Percentiles rank a stretch among this genome's conserved stretches.
These are phyloP conservation scores for Cordilura impudica DNA, from an alignment of 2,888 invertebrate species.

Conservation along the genomic window DNA sequence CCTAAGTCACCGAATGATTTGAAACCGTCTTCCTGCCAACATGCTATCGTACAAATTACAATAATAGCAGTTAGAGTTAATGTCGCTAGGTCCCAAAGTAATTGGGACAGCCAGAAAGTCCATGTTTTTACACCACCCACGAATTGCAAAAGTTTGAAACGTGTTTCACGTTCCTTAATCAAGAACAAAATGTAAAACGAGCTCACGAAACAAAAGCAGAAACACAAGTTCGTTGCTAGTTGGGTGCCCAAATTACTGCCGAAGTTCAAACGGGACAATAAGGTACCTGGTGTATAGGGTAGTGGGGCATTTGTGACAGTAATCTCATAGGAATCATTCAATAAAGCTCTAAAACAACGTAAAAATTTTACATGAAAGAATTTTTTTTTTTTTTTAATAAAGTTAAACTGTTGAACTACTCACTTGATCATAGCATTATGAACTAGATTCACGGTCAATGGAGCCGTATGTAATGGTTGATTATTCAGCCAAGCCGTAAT, in stretches of 20 bases:
- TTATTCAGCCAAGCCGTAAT: conserved; percentile 88
- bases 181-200: conserved; percentile 82
- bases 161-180: conserved; percentile 83
- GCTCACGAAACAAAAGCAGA: conserved; percentile 87
- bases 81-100: conserved; percentile 80
- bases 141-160: conserved; percentile 87
- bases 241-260: conserved; percentile 80
- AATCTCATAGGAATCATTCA: conserved; percentile 68
- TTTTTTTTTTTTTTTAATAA: too few relatives aligned
- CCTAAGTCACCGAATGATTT: conserved; percentile 68
- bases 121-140: conserved; percentile 85
- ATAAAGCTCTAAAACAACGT: conserved; percentile 60
- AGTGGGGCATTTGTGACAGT: conserved; percentile 83
- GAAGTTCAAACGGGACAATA: conserved; percentile 76
- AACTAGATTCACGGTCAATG: conserved; percentile 82
- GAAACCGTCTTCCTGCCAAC: conserved; percentile 83
- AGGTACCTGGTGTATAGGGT: conserved; percentile 81
- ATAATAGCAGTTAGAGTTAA: conserved; percentile 84
- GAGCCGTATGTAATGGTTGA: conserved; percentile 86
- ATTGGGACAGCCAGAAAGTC: conserved; percentile 85
- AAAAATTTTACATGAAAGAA: too few relatives aligned
- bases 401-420: too few relatives aligned
- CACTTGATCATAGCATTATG: conserved; percentile 82
- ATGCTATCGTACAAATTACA: conserved; percentile 81
- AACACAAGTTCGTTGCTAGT: conserved; percentile 84